Base-by-base conservation (phyloP, 2,888 invertebrate species). In the Stenolophus ochropezus region DNA sequence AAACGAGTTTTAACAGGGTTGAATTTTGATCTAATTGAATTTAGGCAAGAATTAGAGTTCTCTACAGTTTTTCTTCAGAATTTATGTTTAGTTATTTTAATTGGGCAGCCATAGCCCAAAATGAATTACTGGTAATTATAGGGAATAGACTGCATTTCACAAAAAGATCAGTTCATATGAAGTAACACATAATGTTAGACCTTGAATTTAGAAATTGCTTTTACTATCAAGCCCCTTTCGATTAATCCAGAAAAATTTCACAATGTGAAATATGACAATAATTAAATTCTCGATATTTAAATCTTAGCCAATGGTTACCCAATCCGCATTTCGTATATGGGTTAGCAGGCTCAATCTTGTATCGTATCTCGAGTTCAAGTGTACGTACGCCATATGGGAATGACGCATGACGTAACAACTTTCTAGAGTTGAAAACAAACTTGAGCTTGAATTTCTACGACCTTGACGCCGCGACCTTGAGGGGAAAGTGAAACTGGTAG, bases 401-500 rank as follows among this genome's bases (percentile, higher is more conserved):
- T 18, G 6, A 6, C 20, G n/a, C 18, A 20, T 56, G 21, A 56
- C 21, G 51, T 21, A 56, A 56, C 20, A 18, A 56, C 56, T 56
- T 56, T 56, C 56, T 56, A 56, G 1, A 56, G 56, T 56, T 18
- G 20, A 56, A 56, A 56, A 56, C 20, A 51, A 56, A 56, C 56
- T 56, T 74, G 76, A 69, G 61, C 75, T 53, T 80, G 80, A 80
- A 80, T 80, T 80, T 80, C 80, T 73, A 82, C 82, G 83, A 83
- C 83, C 84, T 83, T 85, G 85, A 83, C 58, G 33, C 85, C 83
- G 83, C 81, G 87, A 86, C 87, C 87, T 87, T 87, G 86, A 79
- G 82, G 86, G 86, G 87, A 87, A 87, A 87, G 87, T 85, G 80
- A 80, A 78, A 78, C 25, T 23, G 76, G 23, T 58, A 81, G 14